A percentile compares a stretch with the other conserved stretches of the same genome.
Conservation (phyloP, 1,140 invertebrate species). For the Pogonomyrmex californicus region DNA sequence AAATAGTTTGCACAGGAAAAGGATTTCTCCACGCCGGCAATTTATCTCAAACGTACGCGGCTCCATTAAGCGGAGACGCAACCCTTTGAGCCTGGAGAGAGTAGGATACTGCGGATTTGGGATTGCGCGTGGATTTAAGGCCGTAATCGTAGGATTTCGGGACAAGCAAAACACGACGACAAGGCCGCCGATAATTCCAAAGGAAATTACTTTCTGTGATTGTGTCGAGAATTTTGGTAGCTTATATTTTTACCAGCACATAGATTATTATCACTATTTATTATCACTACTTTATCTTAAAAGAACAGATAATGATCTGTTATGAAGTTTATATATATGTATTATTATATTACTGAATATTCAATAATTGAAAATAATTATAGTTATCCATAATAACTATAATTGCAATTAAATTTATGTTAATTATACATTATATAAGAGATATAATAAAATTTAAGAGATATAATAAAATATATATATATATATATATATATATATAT, state of each 20-base stretch:
- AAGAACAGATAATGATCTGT: neutral
- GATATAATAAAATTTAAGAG: neutral
- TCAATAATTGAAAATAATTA: neutral
- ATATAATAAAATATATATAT: neutral
- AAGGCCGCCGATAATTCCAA: constrained; percentile 33
- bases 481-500: no score
- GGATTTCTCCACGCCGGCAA: constrained; percentile 68
- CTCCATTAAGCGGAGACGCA: constrained; percentile 72
- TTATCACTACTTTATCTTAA: neutral
- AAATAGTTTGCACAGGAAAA: constrained; percentile 75
- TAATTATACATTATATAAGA: neutral
- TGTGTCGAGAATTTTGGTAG: constrained; percentile 3
- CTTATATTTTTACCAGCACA: constrained; percentile 13
- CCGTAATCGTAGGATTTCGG: constrained; percentile 47
- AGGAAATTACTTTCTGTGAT: constrained; percentile 41
- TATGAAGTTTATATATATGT: neutral
- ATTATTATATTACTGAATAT: neutral
- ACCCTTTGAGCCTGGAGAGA: constrained; percentile 64
- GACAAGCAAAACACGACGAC: constrained; percentile 16
- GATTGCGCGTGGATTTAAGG: constrained; percentile 60
- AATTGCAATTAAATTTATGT: constrained; percentile 10
- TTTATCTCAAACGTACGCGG: constrained; percentile 72
- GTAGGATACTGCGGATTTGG: constrained; percentile 57
- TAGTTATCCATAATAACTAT: neutral
- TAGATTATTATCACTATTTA: neutral